These are phyloP conservation scores for Coracopsis vasa DNA, from an alignment of 2,113 vertebrate genomes.

Conservation along the genomic window DNA sequence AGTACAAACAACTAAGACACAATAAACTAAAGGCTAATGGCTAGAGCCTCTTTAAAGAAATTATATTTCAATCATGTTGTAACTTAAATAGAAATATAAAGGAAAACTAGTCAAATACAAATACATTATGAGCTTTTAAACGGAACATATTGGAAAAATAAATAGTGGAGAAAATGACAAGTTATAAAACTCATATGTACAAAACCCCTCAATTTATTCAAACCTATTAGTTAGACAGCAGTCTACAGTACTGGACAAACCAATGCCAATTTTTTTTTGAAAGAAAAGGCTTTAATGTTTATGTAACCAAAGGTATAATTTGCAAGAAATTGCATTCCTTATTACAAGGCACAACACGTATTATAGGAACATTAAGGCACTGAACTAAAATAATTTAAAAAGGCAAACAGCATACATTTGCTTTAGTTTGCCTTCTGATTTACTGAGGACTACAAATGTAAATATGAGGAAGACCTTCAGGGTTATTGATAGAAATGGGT, in stretches of 20 bases:
- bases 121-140: constrained; percentile 6
- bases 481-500: not conserved
- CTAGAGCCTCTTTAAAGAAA: not conserved
- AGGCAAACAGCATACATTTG: not conserved
- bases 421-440: not conserved
- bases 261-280: not conserved
- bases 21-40: not conserved
- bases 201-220: not conserved
- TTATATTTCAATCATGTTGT: not conserved
- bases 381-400: not conserved
- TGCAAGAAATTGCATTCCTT: not conserved
- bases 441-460: not conserved
- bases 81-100: constrained; percentile 2
- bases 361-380: not conserved
- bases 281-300: not conserved
- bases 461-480: not conserved
- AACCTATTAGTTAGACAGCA: not conserved
- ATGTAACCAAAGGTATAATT: not conserved
- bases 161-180: not conserved
- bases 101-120: not conserved
- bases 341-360: not conserved
- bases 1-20: not conserved
- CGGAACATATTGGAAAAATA: not conserved
- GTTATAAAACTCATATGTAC: not conserved
- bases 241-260: not conserved